Base-by-base conservation (phyloP, 2,888 invertebrate species). In the Leucoptera coffeella region DNA sequence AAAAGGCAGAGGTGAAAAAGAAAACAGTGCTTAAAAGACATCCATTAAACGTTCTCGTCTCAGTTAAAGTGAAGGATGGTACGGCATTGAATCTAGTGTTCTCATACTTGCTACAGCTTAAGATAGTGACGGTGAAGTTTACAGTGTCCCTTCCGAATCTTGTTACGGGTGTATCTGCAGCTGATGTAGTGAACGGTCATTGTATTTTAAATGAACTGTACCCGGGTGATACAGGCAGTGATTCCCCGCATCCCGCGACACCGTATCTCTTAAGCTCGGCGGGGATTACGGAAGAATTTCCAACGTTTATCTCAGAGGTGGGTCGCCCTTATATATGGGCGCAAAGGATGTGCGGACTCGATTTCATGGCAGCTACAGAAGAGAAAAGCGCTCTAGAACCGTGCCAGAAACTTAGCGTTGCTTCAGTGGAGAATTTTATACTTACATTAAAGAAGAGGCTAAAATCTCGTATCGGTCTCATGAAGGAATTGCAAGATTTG, bases 321-420 rank as follows among this genome's bases (percentile, higher is more conserved):
- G 94, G 94, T 0, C 80, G 80, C 38, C 90, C 93, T 1, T 96
- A 89, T 46, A 73, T 78, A 33, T 96, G 95, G 95, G 86, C 88
- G 1, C 95, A 95, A 56, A 77, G 80, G 51, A 77, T 95, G 58
- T 88, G 89, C 42, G 93, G 94, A 0, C 64, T 94, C 32, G 82
- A 89, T 43, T 91, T 90, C 40, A 73, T 80, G 43, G 47, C 71
- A 12, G 45, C 73, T 29, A 39, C 60, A 25, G 55, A 49, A 40
- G 52, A 47, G 30, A 40, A 43, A 28, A 59, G 55, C 36, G 40
- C 42, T 30, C 41, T 58, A 25, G 48, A 57, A 30, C 61, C 61
- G 2, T 58, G 59, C 27, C 55, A 61, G 13, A 51, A 49, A 32
- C 54, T 72, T 6, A 72, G 72, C 47, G 62, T 69, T 5, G 76